Conservation (phyloP, 2,888 invertebrate genomes). For the Oasisia sp. region DNA sequence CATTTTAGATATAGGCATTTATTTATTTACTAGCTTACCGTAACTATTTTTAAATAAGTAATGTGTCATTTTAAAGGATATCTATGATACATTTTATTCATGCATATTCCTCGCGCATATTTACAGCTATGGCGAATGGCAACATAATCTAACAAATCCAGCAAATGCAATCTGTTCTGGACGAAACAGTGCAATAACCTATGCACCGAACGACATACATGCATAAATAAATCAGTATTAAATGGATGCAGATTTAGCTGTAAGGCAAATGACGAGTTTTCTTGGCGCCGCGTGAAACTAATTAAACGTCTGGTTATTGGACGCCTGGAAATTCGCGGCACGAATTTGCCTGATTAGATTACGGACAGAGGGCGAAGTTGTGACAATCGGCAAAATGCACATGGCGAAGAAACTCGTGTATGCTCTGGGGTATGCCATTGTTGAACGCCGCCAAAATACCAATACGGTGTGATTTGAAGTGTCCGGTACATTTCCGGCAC, state of each 20-base stretch:
- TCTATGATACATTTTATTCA: too few relatives aligned
- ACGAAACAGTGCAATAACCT: background rate
- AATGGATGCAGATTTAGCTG: background rate
- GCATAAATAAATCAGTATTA: constrained; percentile 9
- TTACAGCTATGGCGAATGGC: background rate
- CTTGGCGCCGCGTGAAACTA: background rate
- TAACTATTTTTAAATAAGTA: too few relatives aligned
- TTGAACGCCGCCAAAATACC: background rate
- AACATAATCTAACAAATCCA: too few relatives aligned
- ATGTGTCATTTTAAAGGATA: too few relatives aligned
- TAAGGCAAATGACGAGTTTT: background rate
- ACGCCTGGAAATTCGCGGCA: background rate
- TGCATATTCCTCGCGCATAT: background rate
- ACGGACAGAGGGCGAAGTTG: background rate
- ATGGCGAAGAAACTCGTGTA: background rate
- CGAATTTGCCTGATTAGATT: background rate
- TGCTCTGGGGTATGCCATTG: background rate
- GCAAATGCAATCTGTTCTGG: background rate
- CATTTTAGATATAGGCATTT: too few relatives aligned
- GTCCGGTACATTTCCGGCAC: too few relatives aligned
- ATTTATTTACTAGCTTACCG: too few relatives aligned
- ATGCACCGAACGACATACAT: background rate
- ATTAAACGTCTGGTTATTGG: constrained; percentile 4
- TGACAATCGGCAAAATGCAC: background rate
- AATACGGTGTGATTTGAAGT: too few relatives aligned